These are phyloP conservation scores for Mellivora capensis DNA, from an alignment of 2,113 vertebrate species.

Conservation along the genomic window DNA sequence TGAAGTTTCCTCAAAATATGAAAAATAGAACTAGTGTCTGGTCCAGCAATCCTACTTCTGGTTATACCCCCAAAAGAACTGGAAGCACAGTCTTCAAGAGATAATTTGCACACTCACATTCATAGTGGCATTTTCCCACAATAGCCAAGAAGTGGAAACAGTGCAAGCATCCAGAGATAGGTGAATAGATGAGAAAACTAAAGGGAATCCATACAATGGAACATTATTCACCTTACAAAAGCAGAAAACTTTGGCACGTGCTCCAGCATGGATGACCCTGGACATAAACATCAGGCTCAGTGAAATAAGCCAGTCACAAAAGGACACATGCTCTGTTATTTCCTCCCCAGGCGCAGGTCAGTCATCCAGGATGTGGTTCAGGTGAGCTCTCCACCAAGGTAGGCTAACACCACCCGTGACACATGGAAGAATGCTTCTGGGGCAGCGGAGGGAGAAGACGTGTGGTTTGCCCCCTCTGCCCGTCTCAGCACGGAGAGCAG, in stretches of 20 bases:
- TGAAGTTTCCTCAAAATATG: background rate
- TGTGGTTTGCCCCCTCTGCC: background rate
- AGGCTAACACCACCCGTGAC: conserved; percentile 91
- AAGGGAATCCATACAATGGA: background rate
- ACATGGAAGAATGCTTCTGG: conserved; percentile 93
- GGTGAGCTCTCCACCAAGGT: conserved; percentile 91
- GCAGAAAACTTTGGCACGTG: background rate
- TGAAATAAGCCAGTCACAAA: background rate
- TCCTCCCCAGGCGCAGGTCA: conserved; percentile 91
- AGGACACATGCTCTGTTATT: background rate
- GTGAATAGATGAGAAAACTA: background rate
- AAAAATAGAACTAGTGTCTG: background rate
- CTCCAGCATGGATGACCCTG: background rate
- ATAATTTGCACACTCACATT: background rate
- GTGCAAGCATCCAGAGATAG: background rate
- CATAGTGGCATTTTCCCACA: background rate
- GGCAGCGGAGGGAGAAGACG: conserved; percentile 74
- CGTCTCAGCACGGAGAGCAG: background rate
- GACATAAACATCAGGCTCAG: background rate
- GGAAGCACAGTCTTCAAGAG: background rate
- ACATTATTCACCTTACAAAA: background rate
- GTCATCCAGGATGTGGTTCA: conserved; percentile 93
- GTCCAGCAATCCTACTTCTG: background rate
- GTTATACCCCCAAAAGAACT: background rate
- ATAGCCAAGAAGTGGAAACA: background rate